Conservation (phyloP, 2,113 vertebrate species). For the Baryphthengus martii region DNA sequence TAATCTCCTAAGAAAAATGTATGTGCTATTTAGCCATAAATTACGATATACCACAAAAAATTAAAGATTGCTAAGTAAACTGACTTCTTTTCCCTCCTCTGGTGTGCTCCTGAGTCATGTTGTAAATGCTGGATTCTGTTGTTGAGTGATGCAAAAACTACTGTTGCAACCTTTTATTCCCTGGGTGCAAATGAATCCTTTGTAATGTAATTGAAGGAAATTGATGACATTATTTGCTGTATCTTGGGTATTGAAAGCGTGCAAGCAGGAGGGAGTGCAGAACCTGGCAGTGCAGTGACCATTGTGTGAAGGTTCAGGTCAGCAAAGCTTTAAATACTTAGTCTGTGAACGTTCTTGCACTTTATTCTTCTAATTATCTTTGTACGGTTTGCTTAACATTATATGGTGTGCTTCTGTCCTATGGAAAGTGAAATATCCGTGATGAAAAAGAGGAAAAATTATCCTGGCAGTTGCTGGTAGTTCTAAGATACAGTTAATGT, state of each 20-base stretch:
- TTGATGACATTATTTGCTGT: constrained; percentile 59
- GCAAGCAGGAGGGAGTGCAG: neutral
- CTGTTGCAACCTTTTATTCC: constrained; percentile 61
- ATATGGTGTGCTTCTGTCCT: neutral
- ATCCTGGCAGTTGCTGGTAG: neutral
- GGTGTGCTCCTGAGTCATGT: constrained; percentile 35
- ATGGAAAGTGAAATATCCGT: neutral
- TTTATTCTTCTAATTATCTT: neutral
- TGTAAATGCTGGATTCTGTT: constrained; percentile 52
- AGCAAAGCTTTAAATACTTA: neutral
- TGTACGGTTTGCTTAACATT: neutral
- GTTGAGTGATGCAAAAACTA: constrained; percentile 66
- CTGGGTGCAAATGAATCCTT: constrained; percentile 55
- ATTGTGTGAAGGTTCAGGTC: neutral
- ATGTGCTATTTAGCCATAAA: constrained; percentile 41
- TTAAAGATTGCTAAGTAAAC: constrained; percentile 57
- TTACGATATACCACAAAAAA: constrained; percentile 59
- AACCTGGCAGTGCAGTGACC: neutral
- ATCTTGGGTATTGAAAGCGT: constrained; percentile 11
- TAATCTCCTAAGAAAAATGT: constrained; percentile 56
- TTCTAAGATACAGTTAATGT: neutral
- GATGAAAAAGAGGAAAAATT: neutral
- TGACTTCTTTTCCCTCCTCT: neutral
- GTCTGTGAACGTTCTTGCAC: neutral
- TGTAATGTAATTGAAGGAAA: constrained; percentile 62